These are phyloP conservation scores for Lindbergichthys nudifrons DNA, from an alignment of 2,797 vertebrate species.

Conservation along the genomic window DNA sequence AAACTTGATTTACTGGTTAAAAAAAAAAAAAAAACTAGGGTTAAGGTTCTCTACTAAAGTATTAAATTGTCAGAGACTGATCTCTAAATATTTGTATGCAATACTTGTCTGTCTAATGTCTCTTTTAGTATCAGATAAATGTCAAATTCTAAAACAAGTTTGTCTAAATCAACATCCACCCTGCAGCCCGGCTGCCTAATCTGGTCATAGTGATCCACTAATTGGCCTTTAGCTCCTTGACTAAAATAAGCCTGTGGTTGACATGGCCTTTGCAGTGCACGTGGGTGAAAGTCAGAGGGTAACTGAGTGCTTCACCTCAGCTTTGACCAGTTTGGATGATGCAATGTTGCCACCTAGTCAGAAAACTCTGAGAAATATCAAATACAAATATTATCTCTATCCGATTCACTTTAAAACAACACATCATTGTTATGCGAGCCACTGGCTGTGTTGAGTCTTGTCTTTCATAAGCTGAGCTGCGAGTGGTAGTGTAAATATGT, in stretches of 20 bases:
- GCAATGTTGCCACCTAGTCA: conserved; percentile 17
- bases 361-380: conserved; percentile 5
- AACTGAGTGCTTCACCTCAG: neutral
- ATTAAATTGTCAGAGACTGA: neutral
- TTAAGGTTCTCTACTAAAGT: neutral
- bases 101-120: neutral
- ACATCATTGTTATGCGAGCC: conserved; percentile 41
- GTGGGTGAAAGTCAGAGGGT: conserved; percentile 2
- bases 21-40: too few species aligned
- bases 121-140: neutral
- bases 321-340: conserved; percentile 27
- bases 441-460: conserved; percentile 7
- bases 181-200: conserved; percentile 49
- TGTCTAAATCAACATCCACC: conserved; percentile 24
- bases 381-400: conserved; percentile 7
- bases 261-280: conserved; percentile 33
- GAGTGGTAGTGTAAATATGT: conserved; percentile 48
- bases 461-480: conserved; percentile 35
- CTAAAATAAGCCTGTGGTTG: conserved; percentile 66
- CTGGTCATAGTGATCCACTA: conserved; percentile 76
- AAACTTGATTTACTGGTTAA: neutral
- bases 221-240: conserved; percentile 72
- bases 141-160: neutral
- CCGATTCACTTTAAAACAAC: conserved; percentile 35
- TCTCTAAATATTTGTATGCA: neutral